These are phyloP conservation scores for Eufriesea mexicana DNA, from an alignment of 1,140 invertebrate species.

Conservation along the genomic window DNA sequence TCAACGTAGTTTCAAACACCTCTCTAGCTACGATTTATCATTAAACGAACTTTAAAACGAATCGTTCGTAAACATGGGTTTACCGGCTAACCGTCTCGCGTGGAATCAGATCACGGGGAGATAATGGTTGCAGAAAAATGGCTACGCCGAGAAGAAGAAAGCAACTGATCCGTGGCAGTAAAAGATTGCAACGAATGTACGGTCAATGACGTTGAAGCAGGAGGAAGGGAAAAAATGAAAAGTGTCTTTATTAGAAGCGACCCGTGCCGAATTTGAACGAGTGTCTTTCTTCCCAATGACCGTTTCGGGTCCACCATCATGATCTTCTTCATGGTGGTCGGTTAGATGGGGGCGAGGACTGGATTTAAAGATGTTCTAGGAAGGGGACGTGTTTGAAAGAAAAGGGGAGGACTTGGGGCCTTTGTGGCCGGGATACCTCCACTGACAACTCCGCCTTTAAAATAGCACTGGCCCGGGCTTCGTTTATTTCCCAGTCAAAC, in stretches of 20 bases:
- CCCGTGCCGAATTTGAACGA: conserved; percentile 73
- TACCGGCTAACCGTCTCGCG: no score
- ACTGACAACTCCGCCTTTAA: conserved; percentile 58
- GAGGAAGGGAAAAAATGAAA: conserved; percentile 68
- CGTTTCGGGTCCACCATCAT: conserved; percentile 56
- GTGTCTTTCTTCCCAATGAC: conserved; percentile 48
- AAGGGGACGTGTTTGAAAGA: conserved; percentile 52
- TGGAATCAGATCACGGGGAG: background rate
- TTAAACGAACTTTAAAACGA: background rate
- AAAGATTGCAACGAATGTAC: background rate
- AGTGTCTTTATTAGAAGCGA: conserved; percentile 80
- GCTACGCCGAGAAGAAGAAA: background rate
- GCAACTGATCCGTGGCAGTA: background rate
- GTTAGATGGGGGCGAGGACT: conserved; percentile 52
- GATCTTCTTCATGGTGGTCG: conserved; percentile 69
- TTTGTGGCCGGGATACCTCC: conserved; percentile 51
- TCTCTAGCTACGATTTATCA: background rate
- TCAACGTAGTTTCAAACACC: background rate
- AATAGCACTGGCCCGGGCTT: conserved; percentile 43
- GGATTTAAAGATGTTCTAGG: conserved; percentile 62
- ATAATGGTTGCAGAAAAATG: background rate
- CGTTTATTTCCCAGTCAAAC: background rate
- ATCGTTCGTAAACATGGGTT: no score
- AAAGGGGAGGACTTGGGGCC: conserved; percentile 69
- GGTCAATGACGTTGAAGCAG: background rate